phyloP scores from a whole-genome alignment of 1,140 invertebrate species.

The Thereuonema tuberculata region DNA sequence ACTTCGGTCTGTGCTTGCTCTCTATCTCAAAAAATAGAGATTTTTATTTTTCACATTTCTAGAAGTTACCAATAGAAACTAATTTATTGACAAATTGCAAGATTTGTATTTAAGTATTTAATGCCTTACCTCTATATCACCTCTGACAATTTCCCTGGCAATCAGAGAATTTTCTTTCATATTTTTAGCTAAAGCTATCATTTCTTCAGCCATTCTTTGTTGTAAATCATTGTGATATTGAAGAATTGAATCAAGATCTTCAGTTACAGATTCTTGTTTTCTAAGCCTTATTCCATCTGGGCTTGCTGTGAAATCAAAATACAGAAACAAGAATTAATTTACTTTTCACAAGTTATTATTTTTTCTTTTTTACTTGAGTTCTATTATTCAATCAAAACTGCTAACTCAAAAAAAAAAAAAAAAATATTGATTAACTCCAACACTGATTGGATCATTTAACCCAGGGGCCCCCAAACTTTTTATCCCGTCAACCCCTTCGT shows the following conservation, averaged over 20 bases:
- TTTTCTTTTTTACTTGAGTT: background rate
- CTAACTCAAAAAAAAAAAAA: background rate
- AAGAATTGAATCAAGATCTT: constrained; percentile 64
- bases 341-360: background rate
- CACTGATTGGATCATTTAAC: no score
- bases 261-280: constrained; percentile 15
- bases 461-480: no score
- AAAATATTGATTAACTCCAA: no score
- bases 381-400: background rate
- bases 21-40: no score
- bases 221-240: constrained; percentile 75
- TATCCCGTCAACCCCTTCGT: no score
- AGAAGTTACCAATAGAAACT: no score
- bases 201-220: constrained; percentile 83
- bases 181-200: constrained; percentile 69
- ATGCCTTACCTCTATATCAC: constrained; percentile 72
- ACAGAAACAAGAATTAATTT: background rate
- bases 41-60: no score
- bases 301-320: background rate
- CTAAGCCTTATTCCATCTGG: background rate
- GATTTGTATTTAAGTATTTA: no score
- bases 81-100: no score
- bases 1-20: no score
- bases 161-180: constrained; percentile 77
- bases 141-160: constrained; percentile 69